These are phyloP conservation scores for Sphaerophoria taeniata DNA, from an alignment of 2,888 invertebrate species.

Conservation along the genomic window DNA sequence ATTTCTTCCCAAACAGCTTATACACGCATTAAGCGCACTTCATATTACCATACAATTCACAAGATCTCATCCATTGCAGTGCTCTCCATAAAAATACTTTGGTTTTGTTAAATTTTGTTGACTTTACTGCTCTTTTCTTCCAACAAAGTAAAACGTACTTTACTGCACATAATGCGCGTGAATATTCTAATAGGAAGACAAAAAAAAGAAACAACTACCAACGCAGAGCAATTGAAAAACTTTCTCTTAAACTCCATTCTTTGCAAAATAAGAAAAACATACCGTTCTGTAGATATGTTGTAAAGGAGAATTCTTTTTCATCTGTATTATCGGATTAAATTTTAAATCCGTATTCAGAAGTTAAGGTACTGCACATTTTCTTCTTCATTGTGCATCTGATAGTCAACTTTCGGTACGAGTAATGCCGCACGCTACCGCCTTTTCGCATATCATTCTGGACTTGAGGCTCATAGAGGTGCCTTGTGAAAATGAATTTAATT, in stretches of 20 bases:
- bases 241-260: constrained; percentile 4
- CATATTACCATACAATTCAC: constrained; percentile 50
- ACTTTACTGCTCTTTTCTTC: constrained; percentile 34
- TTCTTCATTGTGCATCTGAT: constrained; percentile 43
- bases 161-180: constrained; percentile 15
- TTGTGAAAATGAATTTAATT: constrained; percentile 1
- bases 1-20: constrained; percentile 37
- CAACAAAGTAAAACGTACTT: not conserved
- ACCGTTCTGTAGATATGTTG: not conserved
- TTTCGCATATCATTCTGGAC: too few relatives aligned
- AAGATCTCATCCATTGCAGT: constrained; percentile 13
- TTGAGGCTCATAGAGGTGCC: not conserved
- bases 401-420: not conserved
- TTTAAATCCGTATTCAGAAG: constrained; percentile 52
- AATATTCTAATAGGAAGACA: constrained; percentile 13
- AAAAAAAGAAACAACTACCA: not conserved
- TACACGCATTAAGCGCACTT: constrained; percentile 40
- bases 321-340: constrained; percentile 56
- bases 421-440: too few relatives aligned
- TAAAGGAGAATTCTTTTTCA: not conserved
- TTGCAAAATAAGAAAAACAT: not conserved
- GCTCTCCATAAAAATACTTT: constrained; percentile 34
- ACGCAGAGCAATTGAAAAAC: constrained; percentile 14
- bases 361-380: constrained; percentile 26
- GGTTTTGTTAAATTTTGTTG: constrained; percentile 28